phyloP scores from a whole-genome alignment of 2,113 vertebrate species.

The Cricetomys ansorgei region DNA sequence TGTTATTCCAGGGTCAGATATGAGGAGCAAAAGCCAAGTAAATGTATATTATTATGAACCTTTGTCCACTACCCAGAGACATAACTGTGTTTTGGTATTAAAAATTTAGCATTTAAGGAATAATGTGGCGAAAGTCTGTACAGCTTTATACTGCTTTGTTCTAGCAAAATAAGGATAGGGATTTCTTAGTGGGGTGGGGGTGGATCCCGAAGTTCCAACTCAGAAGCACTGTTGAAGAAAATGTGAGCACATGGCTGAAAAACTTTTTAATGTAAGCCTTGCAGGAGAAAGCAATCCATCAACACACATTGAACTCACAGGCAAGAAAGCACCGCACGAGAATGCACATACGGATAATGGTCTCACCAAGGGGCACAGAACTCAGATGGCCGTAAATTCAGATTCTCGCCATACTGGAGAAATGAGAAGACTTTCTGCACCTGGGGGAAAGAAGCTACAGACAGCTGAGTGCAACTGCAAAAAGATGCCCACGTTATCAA shows the following conservation, averaged over 20 bases:
- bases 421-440: background rate
- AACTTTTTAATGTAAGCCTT: background rate
- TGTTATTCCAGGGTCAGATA: conserved; percentile 11
- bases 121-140: background rate
- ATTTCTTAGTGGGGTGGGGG: too few species aligned
- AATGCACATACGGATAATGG: background rate
- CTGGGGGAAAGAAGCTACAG: background rate
- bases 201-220: background rate
- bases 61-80: background rate
- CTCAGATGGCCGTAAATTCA: background rate
- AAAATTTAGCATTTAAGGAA: conserved; percentile 37
- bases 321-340: conserved; percentile 14
- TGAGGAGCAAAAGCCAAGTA: background rate
- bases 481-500: background rate
- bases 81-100: background rate
- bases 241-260: background rate
- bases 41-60: background rate
- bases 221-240: background rate
- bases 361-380: background rate
- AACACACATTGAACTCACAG: background rate
- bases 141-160: background rate
- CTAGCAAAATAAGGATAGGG: background rate
- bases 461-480: background rate
- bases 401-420: background rate
- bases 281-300: conserved; percentile 8